A percentile compares a stretch with the other conserved stretches of the same genome.
phyloP scores from a whole-genome alignment of 2,113 vertebrate species.

The Onychostruthus taczanowskii region DNA sequence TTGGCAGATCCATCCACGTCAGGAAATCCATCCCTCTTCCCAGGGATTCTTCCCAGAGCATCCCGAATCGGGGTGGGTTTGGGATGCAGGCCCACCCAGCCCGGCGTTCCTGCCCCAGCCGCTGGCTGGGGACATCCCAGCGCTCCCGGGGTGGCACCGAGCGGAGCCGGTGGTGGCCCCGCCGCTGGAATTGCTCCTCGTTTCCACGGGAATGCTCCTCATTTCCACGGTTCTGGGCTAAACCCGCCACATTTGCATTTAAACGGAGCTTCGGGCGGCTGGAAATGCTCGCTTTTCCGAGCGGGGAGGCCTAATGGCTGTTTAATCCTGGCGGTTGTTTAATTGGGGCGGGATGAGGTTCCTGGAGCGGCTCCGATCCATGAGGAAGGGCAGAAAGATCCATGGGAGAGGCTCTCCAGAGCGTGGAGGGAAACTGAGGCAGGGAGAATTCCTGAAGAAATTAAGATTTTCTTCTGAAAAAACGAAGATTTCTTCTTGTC shows the following conservation, averaged over 20 bases:
- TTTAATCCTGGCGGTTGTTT: constrained; percentile 59
- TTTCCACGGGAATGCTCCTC: neutral
- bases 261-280: constrained; percentile 70
- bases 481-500: accelerated
- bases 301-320: constrained; percentile 45
- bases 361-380: constrained; percentile 12
- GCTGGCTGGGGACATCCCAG: neutral
- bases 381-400: accelerated
- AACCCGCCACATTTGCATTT: constrained; percentile 73
- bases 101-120: accelerated
- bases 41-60: neutral
- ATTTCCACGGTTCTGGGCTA: neutral
- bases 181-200: constrained; percentile 1
- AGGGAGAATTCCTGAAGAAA: neutral
- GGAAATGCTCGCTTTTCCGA: constrained; percentile 72
- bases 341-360: constrained; percentile 65
- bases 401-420: accelerated
- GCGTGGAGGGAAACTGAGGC: neutral
- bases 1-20: neutral
- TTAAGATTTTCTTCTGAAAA: accelerated
- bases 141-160: neutral
- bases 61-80: accelerated
- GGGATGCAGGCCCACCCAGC: neutral
- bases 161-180: neutral
- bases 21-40: neutral